Evolutionary conservation across 2,888 invertebrate species (phyloP).

Genomic region (Drosophila picticornis): DNA sequence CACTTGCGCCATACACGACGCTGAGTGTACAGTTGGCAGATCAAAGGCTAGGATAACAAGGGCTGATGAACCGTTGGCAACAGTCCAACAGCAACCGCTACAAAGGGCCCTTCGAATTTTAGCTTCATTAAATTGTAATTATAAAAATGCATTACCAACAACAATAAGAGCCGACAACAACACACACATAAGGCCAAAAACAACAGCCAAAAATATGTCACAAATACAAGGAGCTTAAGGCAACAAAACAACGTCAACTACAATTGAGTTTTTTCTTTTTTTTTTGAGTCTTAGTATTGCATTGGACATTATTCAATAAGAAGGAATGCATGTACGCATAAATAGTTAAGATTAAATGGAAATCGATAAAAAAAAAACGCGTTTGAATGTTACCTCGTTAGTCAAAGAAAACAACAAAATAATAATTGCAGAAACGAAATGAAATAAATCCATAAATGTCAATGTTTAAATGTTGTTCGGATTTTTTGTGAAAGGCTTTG

Average conservation of each 20-base stretch:
- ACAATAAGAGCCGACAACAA: conserved; percentile 17
- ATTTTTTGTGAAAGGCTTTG: conserved; percentile 53
- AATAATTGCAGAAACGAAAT: conserved; percentile 9
- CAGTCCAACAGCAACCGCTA: not conserved
- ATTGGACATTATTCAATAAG: conserved; percentile 31
- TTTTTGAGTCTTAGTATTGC: conserved; percentile 1
- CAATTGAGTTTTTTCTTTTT: not conserved
- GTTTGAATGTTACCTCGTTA: conserved; percentile 83
- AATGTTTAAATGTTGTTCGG: conserved; percentile 50
- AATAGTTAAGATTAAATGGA: conserved; percentile 54
- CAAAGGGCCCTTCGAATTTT: conserved; percentile 60
- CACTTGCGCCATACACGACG: not conserved
- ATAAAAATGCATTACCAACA: conserved; percentile 42
- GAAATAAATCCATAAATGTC: conserved; percentile 27
- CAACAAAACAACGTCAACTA: not conserved
- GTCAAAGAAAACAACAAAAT: conserved; percentile 35
- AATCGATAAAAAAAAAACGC: conserved; percentile 54
- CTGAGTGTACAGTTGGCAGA: conserved; percentile 11
- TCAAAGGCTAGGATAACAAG: conserved; percentile 25
- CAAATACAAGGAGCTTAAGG: not conserved
- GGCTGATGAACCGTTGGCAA: not conserved
- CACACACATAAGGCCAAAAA: conserved; percentile 32
- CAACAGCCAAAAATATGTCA: conserved; percentile 16
- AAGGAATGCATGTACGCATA: conserved; percentile 23
- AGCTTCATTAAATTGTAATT: conserved; percentile 74